Base-by-base conservation (phyloP, 2,113 vertebrate species). In the Bungarus multicinctus region DNA sequence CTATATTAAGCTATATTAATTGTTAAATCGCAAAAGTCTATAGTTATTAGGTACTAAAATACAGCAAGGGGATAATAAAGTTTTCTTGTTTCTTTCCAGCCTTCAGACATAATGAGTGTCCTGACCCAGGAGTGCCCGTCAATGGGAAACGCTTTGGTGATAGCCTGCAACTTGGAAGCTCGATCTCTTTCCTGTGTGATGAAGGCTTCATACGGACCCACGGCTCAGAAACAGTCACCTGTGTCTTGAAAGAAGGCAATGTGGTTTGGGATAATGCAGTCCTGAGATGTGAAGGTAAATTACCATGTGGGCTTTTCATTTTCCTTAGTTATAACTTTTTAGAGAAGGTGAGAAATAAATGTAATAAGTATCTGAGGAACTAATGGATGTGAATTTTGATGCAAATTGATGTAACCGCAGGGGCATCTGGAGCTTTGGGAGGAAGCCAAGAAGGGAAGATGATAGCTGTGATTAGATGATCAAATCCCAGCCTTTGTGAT, bases 251-350 rank as follows among this genome's bases (percentile, higher is more conserved):
- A 96, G 99, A 99, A 43, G 99, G 99, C 30, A 99, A 98, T 0
- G 99, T 99, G 94, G 99, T 99, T 81, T 99, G 99, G 99, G 98
- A 99, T 96, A 99, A 99, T 0, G 98, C 99, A 0, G 98, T 99
- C 88, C 98, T 99, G 3, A 98, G 99, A 39, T 99, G 99, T 8
- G 99, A 99, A 98, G 99, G 99, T 99, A 85, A 93, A 0, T 58
- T 5, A 0, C 2, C 2, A 0, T 89, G 1, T 7, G 1, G 16
- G 5, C 14, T 34, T 43, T 16, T 43, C 14, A 5, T 60, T 53
- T 23, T 85, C 74, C 74, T 81, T 43, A 22, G 18, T 81, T 81
- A 22, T 4, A 81, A 81, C 34, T 22, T 39, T 43, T 43, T 43
- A 81, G 74, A 23, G 7, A 81, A 43, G 74, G 74, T 3, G 20